Percentiles rank a stretch among this genome's conserved stretches.
Evolutionary conservation across 2,888 invertebrate genomes (phyloP).

Genomic region (Linyphia triangularis): DNA sequence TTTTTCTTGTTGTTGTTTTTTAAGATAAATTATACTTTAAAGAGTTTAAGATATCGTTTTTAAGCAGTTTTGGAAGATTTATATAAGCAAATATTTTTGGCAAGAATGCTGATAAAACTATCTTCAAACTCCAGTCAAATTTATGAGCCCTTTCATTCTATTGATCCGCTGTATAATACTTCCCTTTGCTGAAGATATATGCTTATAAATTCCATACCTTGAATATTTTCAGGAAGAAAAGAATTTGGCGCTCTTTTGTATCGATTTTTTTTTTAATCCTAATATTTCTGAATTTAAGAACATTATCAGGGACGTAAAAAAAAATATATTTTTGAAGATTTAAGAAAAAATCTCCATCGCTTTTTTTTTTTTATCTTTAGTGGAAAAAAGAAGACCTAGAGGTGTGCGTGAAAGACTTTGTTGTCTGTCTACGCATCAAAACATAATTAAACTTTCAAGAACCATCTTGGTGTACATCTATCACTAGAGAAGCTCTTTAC

Average conservation of each 20-base stretch:
- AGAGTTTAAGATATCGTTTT: background rate
- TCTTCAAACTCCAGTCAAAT: background rate
- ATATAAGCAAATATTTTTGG: background rate
- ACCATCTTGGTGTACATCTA: background rate
- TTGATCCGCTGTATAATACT: background rate
- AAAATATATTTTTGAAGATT: background rate
- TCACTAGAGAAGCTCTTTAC: background rate
- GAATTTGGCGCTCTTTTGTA: background rate
- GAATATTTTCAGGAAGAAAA: background rate
- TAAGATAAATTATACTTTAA: no score
- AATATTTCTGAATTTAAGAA: background rate
- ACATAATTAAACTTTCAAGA: slow-evolving; percentile 3
- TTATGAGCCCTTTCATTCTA: background rate
- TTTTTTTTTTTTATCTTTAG: no score
- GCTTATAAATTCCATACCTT: background rate
- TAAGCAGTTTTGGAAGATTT: background rate
- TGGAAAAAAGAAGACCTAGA: background rate
- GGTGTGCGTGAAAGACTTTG: background rate
- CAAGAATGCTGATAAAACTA: background rate
- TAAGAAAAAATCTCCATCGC: background rate
- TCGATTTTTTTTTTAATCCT: background rate
- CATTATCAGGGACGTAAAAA: background rate
- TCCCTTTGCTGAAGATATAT: background rate
- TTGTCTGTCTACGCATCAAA: background rate
- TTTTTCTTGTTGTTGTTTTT: no score